Conservation (phyloP, 2,797 vertebrate genomes). For the Oreortyx pictus region DNA sequence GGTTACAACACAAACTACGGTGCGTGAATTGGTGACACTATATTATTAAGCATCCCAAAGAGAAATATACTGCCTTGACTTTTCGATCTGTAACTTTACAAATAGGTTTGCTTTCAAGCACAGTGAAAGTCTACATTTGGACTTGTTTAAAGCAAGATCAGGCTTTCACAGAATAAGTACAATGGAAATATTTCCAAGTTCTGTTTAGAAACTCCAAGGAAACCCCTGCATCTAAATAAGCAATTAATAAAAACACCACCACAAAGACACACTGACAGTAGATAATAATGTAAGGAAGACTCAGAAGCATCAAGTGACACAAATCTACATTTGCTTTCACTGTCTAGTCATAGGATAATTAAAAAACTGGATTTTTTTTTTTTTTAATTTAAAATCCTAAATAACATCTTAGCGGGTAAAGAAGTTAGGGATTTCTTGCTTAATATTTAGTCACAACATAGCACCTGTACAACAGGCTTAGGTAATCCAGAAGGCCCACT, state of each 20-base stretch:
- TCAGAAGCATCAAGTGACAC: not conserved
- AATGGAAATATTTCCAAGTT: not conserved
- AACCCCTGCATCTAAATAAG: not conserved
- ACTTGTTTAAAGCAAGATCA: not conserved
- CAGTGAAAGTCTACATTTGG: not conserved
- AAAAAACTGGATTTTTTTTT: not conserved
- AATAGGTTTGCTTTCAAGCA: not conserved
- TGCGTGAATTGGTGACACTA: fast-evolving
- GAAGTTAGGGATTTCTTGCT: not conserved
- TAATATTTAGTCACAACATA: not conserved
- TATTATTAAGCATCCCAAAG: not conserved
- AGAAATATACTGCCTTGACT: not conserved
- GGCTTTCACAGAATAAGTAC: not conserved
- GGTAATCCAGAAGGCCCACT: not conserved
- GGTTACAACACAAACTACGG: not conserved
- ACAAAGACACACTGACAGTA: not conserved
- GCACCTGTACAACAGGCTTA: not conserved
- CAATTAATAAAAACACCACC: not conserved
- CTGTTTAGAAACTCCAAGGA: not conserved
- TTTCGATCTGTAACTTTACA: not conserved
- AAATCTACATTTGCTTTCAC: not conserved
- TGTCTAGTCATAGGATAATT: not conserved
- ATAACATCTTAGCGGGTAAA: not conserved
- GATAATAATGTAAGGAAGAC: no score
- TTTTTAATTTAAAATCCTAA: fast-evolving